Conservation (phyloP, 2,797 vertebrate species). For the Discoglossus pictus region DNA sequence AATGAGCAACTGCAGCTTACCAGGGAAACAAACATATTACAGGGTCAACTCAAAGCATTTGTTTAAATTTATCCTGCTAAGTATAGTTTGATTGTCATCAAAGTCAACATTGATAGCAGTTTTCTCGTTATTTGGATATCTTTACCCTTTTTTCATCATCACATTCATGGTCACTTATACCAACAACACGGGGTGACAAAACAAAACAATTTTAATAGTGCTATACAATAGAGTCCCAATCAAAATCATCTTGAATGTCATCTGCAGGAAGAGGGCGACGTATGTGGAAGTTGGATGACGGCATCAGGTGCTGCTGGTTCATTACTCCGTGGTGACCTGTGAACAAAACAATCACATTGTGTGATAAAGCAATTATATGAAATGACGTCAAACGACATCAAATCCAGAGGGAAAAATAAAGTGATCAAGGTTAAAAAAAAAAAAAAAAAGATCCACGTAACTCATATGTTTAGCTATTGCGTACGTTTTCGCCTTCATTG, state of each 20-base stretch:
- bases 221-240: conserved; percentile 95
- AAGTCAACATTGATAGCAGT: conserved; percentile 74
- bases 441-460: no score
- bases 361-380: background rate
- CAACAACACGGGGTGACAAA: conserved; percentile 58
- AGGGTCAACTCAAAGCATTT: conserved; percentile 75
- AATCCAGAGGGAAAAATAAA: background rate
- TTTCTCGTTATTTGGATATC: conserved; percentile 60
- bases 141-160: conserved; percentile 57
- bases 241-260: conserved; percentile 91
- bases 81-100: conserved; percentile 87
- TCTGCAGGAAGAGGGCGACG: conserved; percentile 83
- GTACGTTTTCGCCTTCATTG: no score
- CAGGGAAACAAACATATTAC: conserved; percentile 73
- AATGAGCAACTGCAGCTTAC: conserved; percentile 67
- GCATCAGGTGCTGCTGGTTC: conserved; percentile 92
- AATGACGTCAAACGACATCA: no score
- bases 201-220: conserved; percentile 45
- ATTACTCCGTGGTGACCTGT: conserved; percentile 86
- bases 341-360: conserved; percentile 24
- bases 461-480: no score
- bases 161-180: conserved; percentile 69
- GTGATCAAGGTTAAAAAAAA: background rate
- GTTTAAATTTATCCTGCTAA: conserved; percentile 77
- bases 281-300: conserved; percentile 86